Percentiles rank a stretch among this genome's conserved stretches.
Conservation (phyloP, 2,113 vertebrate species). For the Triplophysa siluroides region DNA sequence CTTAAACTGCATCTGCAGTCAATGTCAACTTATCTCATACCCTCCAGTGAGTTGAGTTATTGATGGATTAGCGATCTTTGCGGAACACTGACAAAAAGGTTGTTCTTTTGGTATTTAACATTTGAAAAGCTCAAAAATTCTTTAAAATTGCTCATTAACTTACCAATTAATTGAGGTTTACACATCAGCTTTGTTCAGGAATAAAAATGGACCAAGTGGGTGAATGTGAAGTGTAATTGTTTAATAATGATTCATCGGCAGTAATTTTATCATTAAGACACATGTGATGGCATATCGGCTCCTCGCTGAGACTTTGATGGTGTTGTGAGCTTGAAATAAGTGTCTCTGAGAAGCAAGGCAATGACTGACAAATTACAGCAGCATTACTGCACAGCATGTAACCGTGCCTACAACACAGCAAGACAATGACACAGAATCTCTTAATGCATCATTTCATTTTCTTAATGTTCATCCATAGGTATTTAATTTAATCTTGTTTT, state of each 20-base stretch:
- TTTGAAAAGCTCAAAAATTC: neutral
- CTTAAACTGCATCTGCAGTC: conserved; percentile 53
- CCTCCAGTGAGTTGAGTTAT: conserved; percentile 37
- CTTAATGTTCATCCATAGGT: conserved; percentile 27
- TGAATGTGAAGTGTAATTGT: conserved; percentile 14
- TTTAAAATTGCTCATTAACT: neutral
- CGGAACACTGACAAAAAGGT: neutral
- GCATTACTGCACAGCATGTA: conserved; percentile 52
- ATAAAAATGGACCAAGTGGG: neutral
- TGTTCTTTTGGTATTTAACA: neutral
- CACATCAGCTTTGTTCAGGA: neutral
- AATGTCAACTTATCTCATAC: conserved; percentile 56
- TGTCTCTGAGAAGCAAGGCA: conserved; percentile 22
- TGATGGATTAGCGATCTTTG: conserved; percentile 49
- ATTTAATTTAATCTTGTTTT: conserved; percentile 13
- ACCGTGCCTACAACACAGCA: conserved; percentile 23
- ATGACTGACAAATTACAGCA: conserved; percentile 47
- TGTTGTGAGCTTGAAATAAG: conserved; percentile 30
- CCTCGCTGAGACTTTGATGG: conserved; percentile 32
- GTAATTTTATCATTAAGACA: neutral
- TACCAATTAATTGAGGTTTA: neutral
- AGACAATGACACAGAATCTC: conserved; percentile 12
- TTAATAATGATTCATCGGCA: conserved; percentile 16
- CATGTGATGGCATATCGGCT: neutral
- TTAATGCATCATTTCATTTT: neutral